Percentiles rank a stretch among this genome's conserved stretches.
These are phyloP conservation scores for Sebastes paucispinis DNA, from an alignment of 2,797 vertebrate species.

Conservation along the genomic window DNA sequence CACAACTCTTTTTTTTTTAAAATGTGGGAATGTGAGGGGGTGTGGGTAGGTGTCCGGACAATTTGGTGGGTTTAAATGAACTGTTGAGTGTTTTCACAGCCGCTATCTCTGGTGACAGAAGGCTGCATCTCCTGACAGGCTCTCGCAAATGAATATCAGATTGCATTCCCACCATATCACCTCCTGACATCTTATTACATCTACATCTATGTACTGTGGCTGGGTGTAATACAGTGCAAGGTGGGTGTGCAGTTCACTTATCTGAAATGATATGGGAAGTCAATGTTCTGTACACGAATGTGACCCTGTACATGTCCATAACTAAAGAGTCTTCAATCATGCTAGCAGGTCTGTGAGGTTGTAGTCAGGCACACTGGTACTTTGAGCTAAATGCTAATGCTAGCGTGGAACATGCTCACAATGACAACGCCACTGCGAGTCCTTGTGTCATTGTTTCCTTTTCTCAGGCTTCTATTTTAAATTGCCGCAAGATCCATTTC, in stretches of 20 bases:
- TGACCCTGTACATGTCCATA: constrained; percentile 29
- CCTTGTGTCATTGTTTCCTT: background rate
- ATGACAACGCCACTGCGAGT: background rate
- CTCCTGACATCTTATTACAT: constrained; percentile 50
- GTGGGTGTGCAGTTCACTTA: constrained; percentile 25
- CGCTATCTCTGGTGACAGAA: constrained; percentile 32
- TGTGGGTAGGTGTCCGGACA: constrained; percentile 15
- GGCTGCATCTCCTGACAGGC: constrained; percentile 22
- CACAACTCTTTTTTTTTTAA: constrained; percentile 12
- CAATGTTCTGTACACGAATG: constrained; percentile 15
- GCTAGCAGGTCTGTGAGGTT: background rate
- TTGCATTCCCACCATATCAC: constrained; percentile 51
- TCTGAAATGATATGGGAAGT: constrained; percentile 47
- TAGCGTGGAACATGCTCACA: background rate
- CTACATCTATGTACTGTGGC: constrained; percentile 22
- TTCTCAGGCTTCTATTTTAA: background rate
- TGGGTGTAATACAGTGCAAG: constrained; percentile 6
- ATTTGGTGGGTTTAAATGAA: constrained; percentile 37
- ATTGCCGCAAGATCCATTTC: background rate
- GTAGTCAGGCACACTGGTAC: background rate
- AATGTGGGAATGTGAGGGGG: background rate
- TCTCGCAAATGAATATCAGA: constrained; percentile 43
- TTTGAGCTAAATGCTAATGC: background rate
- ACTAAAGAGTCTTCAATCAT: background rate
- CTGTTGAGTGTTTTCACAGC: constrained; percentile 14